A percentile compares a stretch with the other conserved stretches of the same genome.
Conservation (phyloP, 1,140 invertebrate species). For the Muscidifurax raptorellus region DNA sequence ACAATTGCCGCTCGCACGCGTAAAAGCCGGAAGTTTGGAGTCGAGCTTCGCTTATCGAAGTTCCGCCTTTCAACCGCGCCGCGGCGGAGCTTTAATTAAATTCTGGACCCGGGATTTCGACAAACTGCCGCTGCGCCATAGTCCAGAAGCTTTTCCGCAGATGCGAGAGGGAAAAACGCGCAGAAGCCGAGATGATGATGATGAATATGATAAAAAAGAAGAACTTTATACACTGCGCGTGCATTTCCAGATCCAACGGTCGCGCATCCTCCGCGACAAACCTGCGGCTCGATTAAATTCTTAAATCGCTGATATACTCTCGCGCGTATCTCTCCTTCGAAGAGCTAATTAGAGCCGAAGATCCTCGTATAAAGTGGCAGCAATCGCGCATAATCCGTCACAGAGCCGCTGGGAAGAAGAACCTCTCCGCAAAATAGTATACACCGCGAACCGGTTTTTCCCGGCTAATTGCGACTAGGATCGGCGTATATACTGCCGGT, state of each 20-base stretch:
- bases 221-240: too few relatives aligned
- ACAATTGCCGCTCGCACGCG: constrained; percentile 29
- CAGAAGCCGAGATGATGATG: too few relatives aligned
- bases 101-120: constrained; percentile 15
- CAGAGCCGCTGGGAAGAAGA: not conserved
- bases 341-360: not conserved
- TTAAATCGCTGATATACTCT: too few relatives aligned
- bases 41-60: constrained; percentile 33
- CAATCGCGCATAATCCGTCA: not conserved
- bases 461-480: constrained; percentile 19
- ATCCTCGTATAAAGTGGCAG: not conserved
- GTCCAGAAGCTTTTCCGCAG: not conserved
- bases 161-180: not conserved
- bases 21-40: constrained; percentile 45
- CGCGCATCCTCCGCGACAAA: not conserved
- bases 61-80: not conserved
- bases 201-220: too few relatives aligned
- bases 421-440: not conserved
- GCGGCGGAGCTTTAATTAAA: constrained; percentile 41
- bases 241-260: not conserved
- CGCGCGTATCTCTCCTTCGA: not conserved
- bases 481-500: not conserved
- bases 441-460: constrained; percentile 20
- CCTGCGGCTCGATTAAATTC: too few relatives aligned
- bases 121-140: not conserved